Evolutionary conservation across 2,888 invertebrate genomes (phyloP), one percentile per base, ranked within the genome.

Genomic region (Caenorhabditis sp.): DNA sequence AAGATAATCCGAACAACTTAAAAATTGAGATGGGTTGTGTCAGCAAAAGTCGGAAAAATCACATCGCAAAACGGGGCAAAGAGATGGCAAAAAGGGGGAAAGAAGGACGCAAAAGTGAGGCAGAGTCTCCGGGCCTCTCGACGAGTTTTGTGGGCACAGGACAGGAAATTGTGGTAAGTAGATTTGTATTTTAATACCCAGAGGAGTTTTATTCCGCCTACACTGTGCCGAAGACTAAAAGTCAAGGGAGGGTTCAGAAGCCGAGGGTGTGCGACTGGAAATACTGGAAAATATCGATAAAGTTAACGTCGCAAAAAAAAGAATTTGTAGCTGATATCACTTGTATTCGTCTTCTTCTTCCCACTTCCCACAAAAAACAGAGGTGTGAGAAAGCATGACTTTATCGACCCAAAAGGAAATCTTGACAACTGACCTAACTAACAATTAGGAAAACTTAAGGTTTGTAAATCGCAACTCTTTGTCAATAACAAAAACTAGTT

Each of bases 141-240:
- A 47, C 47, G 53, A 60, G 67, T 68, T 67, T 55, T 61, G 68
- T 60, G 61, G 69, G 64, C 40, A 65, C 61, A 65, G 71, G 67
- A 65, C 61, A 65, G 71, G 67, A 79, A 79, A 71, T 79, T 79
- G 70, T 71, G 70, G 80, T 80, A 80, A 80, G 69, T 80, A 74
- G 74, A 80, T 80, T 80, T 80, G 80, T 74, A 80, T 80, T 80
- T 74, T 80, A 80, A 80, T 80, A 80, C 80, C 69, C 80, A 79
- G 53, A 65, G 79, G 67, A 61, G 69, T 53, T 56, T 56, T 62
- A 60, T 58, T 26, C 56, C 72, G 56, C 72, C 72, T 74, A 62
- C 62, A 47, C 71, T 37, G 15, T 15, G 9, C 32, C 32, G 26
- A 35, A 51, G 53, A 20, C 44, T 32, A 24, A 64, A 60, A 24